A percentile compares a stretch with the other conserved stretches of the same genome.
phyloP scores from a whole-genome alignment of 2,113 vertebrate genomes.

The Odocoileus virginianus region DNA sequence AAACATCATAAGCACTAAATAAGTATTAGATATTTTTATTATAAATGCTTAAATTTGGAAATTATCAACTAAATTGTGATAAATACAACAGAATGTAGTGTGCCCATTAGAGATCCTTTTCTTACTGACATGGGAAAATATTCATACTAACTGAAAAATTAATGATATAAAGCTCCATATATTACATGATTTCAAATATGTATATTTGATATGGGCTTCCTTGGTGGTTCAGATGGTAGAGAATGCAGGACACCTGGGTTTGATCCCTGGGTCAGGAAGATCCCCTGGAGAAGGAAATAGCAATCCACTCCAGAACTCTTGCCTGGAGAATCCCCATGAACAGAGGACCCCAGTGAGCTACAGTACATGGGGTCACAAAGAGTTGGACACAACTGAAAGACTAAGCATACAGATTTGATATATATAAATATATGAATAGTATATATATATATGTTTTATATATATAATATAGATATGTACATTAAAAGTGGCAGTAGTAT shows the following conservation, averaged over 20 bases:
- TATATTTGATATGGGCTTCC: neutral
- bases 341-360: neutral
- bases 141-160: neutral
- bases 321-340: neutral
- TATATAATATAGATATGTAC: neutral
- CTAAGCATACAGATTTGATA: neutral
- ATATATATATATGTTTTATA: neutral
- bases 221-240: neutral
- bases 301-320: neutral
- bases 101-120: neutral
- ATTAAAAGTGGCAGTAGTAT: neutral
- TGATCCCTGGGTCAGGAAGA: neutral
- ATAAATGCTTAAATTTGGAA: neutral
- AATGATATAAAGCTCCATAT: neutral
- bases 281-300: neutral
- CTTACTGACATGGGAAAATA: neutral
- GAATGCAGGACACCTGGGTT: neutral
- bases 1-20: neutral
- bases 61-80: constrained; percentile 7
- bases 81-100: neutral
- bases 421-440: neutral
- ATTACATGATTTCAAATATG: neutral
- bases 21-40: neutral
- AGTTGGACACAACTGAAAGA: neutral
- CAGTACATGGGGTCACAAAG: neutral